Conservation (phyloP, 2,797 vertebrate genomes). For the Poecilia gillii region DNA sequence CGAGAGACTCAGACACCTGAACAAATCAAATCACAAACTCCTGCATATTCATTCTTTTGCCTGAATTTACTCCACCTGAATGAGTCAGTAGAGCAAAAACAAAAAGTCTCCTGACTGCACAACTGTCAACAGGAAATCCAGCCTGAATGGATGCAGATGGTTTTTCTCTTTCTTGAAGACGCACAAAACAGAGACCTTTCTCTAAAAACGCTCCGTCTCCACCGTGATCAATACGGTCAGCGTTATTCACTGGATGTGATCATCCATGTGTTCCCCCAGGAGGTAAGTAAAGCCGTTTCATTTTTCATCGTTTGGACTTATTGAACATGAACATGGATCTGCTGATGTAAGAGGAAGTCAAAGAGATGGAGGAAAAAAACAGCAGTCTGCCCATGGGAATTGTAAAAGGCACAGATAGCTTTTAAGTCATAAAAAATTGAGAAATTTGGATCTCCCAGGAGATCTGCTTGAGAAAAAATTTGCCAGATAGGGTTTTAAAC, state of each 20-base stretch:
- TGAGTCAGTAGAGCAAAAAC: conserved; percentile 36
- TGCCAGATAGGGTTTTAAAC: neutral
- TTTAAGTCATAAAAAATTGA: conserved; percentile 19
- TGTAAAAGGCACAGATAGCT: conserved; percentile 13
- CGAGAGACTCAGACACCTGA: conserved; percentile 24
- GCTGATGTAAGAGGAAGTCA: conserved; percentile 46
- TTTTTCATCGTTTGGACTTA: conserved; percentile 34
- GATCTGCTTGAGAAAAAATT: conserved; percentile 11
- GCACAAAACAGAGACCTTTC: conserved; percentile 20
- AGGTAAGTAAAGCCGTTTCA: conserved; percentile 43
- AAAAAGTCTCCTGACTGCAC: conserved; percentile 26
- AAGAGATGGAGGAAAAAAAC: conserved; percentile 2
- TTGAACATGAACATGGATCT: conserved; percentile 46
- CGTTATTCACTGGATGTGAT: conserved; percentile 62
- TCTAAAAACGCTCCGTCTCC: conserved; percentile 45
- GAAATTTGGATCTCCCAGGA: neutral
- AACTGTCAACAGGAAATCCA: conserved; percentile 46
- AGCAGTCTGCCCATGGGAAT: conserved; percentile 1
- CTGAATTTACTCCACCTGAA: conserved; percentile 23
- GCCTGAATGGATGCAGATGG: conserved; percentile 29
- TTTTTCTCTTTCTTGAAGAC: conserved; percentile 9
- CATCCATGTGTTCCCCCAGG: conserved; percentile 56
- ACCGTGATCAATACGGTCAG: conserved; percentile 63
- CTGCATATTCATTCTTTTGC: conserved; percentile 33
- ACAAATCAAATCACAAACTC: conserved; percentile 22